phyloP scores from a whole-genome alignment of 1,140 invertebrate genomes.

The Mercenaria mercenaria region DNA sequence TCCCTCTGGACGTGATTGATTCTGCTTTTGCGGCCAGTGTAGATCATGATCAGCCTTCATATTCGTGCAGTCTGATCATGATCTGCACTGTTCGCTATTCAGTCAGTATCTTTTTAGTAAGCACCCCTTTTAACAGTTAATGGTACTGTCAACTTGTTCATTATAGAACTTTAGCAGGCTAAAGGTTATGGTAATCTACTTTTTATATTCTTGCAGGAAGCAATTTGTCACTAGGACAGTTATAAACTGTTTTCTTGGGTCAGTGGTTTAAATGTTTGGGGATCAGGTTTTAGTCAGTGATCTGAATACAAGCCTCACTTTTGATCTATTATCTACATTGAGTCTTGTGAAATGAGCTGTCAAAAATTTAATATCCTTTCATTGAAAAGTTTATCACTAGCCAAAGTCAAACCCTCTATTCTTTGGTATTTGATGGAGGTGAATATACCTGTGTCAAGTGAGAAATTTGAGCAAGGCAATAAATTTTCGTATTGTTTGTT shows the following conservation, averaged over 20 bases:
- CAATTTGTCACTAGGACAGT: not conserved
- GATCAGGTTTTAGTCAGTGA: not conserved
- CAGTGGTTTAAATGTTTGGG: not conserved
- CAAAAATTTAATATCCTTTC: slow-evolving; percentile 38
- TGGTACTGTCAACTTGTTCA: too few species aligned
- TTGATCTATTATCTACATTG: not conserved
- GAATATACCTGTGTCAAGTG: not conserved
- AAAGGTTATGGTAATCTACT: too few species aligned
- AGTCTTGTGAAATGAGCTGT: slow-evolving; percentile 29
- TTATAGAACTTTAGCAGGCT: too few species aligned
- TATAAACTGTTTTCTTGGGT: not conserved
- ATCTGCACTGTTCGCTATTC: too few species aligned
- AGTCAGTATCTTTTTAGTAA: too few species aligned
- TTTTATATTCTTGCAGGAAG: too few species aligned
- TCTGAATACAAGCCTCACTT: not conserved
- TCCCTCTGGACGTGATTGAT: too few species aligned
- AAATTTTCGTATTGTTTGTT: slow-evolving; percentile 47
- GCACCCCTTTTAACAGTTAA: too few species aligned
- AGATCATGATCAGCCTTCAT: too few species aligned
- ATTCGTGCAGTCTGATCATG: too few species aligned
- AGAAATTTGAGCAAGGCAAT: slow-evolving; percentile 8
- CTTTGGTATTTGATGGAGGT: slow-evolving; percentile 2
- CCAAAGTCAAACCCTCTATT: not conserved
- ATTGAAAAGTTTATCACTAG: slow-evolving; percentile 37
- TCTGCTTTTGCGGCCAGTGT: too few species aligned